A percentile compares a stretch with the other conserved stretches of the same genome.
These are phyloP conservation scores for Chiridota heheva DNA, from an alignment of 35 echinoderm and acorn worm species.

Conservation along the genomic window DNA sequence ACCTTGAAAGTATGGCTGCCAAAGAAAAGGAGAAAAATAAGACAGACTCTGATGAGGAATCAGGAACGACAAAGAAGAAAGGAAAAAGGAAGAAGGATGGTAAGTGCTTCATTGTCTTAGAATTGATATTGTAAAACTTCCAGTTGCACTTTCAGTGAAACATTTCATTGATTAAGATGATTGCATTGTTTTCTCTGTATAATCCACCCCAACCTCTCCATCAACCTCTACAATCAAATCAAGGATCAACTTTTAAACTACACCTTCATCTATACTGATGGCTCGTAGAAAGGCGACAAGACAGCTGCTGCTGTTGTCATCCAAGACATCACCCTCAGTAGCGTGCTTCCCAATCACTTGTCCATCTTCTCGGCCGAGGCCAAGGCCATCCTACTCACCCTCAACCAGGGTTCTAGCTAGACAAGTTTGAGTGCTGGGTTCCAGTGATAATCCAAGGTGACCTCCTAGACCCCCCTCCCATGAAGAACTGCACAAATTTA, in stretches of 20 bases:
- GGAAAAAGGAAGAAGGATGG: constrained; percentile 77
- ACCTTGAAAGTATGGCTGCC: constrained; percentile 94
- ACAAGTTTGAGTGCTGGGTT: too few relatives aligned
- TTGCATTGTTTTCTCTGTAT: background rate
- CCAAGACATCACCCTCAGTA: too few relatives aligned
- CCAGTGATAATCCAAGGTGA: too few relatives aligned
- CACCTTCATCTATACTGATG: background rate
- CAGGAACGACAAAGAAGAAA: constrained; percentile 33
- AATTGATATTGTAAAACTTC: background rate
- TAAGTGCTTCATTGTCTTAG: constrained; percentile 35
- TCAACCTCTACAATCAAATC: background rate
- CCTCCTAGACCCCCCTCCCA: too few relatives aligned
- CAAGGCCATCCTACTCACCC: too few relatives aligned
- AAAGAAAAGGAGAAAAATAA: constrained; percentile 81
- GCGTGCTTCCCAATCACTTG: too few relatives aligned
- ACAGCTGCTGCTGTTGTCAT: too few relatives aligned
- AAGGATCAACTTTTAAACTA: background rate
- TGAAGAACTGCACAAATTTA: too few relatives aligned
- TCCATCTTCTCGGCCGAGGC: too few relatives aligned
- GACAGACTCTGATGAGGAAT: constrained; percentile 41
- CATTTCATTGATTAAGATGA: background rate
- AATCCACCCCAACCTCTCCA: background rate
- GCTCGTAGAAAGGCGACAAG: too few relatives aligned
- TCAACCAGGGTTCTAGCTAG: too few relatives aligned
- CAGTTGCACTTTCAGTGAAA: background rate